Evolutionary conservation across 2,113 vertebrate genomes (phyloP).

Genomic region (Sciurus niger): DNA sequence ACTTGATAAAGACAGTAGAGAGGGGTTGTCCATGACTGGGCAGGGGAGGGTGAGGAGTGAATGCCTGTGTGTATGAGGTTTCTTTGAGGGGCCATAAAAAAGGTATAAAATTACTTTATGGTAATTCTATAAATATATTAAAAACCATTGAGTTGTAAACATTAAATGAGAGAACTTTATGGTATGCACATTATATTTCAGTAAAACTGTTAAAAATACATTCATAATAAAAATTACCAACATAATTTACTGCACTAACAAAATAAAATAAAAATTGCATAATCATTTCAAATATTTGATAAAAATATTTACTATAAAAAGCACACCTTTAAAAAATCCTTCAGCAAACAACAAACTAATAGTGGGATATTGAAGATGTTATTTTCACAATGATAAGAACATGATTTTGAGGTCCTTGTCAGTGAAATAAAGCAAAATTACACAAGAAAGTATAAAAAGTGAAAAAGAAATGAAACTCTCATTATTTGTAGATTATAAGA

Average conservation of each 20-base stretch:
- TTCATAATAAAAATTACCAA: background rate
- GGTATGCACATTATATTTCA: background rate
- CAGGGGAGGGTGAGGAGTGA: background rate
- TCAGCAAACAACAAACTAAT: background rate
- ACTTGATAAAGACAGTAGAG: too few relatives aligned
- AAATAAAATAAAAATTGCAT: background rate
- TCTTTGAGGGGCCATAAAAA: background rate
- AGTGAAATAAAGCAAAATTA: background rate
- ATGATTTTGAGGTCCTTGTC: background rate
- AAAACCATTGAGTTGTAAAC: background rate
- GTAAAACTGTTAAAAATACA: constrained; percentile 5
- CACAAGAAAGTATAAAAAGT: background rate
- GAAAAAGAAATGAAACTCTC: background rate
- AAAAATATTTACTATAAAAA: background rate
- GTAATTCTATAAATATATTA: background rate
- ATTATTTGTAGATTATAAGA: background rate
- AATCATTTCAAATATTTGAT: background rate
- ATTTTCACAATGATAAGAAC: background rate
- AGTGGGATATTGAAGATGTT: background rate
- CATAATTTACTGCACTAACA: background rate
- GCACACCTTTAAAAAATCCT: background rate
- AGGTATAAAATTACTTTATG: constrained; percentile 1
- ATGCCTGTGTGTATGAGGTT: background rate
- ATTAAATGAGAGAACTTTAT: constrained; percentile 4
- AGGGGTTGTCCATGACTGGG: background rate